These are phyloP conservation scores for Butorides virescens DNA, from an alignment of 2,113 vertebrate genomes.

Conservation along the genomic window DNA sequence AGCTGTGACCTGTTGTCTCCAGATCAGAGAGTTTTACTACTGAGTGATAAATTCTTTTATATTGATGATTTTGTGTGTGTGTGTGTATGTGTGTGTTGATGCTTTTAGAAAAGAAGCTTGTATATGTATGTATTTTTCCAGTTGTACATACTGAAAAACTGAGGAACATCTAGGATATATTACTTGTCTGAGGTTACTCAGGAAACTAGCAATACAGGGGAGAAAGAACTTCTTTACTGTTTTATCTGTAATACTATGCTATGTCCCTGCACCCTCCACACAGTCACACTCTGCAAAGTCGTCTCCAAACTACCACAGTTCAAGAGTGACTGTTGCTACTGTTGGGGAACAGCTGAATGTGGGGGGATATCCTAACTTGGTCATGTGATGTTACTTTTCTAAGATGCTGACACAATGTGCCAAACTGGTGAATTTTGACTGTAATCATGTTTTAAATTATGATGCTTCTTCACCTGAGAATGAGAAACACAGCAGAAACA, in stretches of 20 bases:
- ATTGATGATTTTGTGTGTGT: too few relatives aligned
- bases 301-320: neutral
- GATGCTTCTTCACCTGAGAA: neutral
- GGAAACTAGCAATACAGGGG: neutral
- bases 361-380: neutral
- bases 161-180: neutral
- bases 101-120: neutral
- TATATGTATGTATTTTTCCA: neutral
- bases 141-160: neutral
- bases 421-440: neutral
- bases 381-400: neutral
- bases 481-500: neutral
- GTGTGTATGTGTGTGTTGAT: neutral
- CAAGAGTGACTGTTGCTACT: neutral
- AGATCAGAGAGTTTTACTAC: neutral
- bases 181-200: neutral
- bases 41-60: neutral
- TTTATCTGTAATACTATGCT: neutral
- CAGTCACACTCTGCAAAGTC: neutral
- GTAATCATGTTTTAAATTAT: neutral
- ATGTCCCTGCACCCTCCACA: rapidly evolving
- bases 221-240: neutral
- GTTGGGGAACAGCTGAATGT: neutral
- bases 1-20: neutral
- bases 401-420: neutral